Conservation (phyloP, 35 echinoderm and acorn worm genomes). For the Holothuria glaberrima region DNA sequence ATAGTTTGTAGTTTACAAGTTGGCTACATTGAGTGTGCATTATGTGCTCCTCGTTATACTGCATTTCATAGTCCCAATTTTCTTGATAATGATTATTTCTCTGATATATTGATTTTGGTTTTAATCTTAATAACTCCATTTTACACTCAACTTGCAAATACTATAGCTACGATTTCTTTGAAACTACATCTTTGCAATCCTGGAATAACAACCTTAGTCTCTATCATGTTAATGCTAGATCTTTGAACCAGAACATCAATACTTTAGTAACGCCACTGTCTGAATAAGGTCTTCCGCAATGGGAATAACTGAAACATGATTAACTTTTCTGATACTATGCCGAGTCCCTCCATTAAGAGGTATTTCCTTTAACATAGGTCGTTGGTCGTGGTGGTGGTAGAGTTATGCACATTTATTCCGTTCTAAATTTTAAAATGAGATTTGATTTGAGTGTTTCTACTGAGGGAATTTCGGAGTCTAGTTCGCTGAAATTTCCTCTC, state of each 20-base stretch:
- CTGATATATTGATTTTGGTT: background rate
- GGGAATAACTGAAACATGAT: background rate
- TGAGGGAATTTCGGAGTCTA: background rate
- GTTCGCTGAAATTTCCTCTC: background rate
- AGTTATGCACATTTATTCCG: background rate
- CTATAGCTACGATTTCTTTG: too few species aligned
- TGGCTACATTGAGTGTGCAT: background rate
- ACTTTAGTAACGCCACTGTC: background rate
- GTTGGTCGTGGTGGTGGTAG: background rate
- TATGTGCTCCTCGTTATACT: too few species aligned
- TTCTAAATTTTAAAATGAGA: background rate
- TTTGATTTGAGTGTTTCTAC: background rate
- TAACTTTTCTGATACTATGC: background rate
- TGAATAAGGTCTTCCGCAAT: background rate
- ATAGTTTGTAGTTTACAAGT: background rate
- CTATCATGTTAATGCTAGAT: background rate
- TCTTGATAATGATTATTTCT: background rate
- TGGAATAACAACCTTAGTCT: too few species aligned
- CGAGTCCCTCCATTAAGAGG: background rate
- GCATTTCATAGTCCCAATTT: too few species aligned
- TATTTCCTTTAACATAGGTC: background rate
- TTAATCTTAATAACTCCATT: too few species aligned
- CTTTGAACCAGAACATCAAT: background rate
- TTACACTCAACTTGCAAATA: too few species aligned
- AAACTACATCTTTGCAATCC: too few species aligned